A percentile compares a stretch with the other conserved stretches of the same genome.
These are phyloP conservation scores for Rhombomys opimus DNA, from an alignment of 2,113 vertebrate species.

Conservation along the genomic window DNA sequence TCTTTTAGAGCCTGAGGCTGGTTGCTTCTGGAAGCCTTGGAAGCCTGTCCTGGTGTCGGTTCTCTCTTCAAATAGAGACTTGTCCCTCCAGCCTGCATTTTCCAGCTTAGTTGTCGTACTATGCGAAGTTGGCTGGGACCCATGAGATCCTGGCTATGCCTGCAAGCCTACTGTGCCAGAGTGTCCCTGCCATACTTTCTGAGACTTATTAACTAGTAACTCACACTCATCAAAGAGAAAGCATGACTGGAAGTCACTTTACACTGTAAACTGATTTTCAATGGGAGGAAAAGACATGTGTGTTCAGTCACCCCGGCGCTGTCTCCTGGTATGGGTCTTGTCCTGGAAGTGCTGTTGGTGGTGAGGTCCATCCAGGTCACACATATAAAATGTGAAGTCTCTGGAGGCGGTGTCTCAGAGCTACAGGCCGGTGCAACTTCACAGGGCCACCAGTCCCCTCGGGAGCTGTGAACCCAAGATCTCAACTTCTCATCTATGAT, in stretches of 20 bases:
- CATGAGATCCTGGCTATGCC: neutral
- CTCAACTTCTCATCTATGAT: neutral
- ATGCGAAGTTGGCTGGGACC: neutral
- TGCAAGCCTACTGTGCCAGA: fast-evolving
- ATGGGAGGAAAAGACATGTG: neutral
- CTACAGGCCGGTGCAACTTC: fast-evolving
- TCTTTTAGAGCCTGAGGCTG: neutral
- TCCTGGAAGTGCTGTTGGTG: neutral
- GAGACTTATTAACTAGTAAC: neutral
- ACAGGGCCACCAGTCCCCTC: fast-evolving
- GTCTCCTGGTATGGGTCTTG: neutral
- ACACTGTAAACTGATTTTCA: neutral
- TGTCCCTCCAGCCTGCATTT: fast-evolving
- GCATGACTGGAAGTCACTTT: fast-evolving
- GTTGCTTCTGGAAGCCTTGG: neutral
- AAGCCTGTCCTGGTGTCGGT: neutral
- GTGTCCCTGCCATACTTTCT: fast-evolving
- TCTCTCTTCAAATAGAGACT: neutral
- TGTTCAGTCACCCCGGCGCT: neutral
- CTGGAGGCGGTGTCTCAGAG: neutral
- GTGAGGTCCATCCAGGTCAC: neutral
- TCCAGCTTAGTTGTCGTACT: neutral
- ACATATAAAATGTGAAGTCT: neutral
- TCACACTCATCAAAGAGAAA: no score
- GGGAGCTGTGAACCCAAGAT: neutral